Conservation (phyloP, 2,113 vertebrate genomes). For the Eulemur rufifrons region DNA sequence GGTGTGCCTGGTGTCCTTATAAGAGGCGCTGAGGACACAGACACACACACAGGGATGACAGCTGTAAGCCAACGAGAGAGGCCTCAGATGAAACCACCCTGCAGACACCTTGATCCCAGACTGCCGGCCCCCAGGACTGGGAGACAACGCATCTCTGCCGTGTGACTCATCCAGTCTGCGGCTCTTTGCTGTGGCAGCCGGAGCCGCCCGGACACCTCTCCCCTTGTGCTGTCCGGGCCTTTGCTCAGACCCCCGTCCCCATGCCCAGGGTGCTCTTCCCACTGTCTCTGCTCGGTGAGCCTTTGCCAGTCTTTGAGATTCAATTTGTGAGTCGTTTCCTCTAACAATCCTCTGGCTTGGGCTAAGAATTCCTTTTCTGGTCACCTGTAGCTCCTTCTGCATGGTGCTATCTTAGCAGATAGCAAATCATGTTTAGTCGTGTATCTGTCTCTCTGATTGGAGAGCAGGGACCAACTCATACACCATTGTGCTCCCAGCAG, state of each 20-base stretch:
- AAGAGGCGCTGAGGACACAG: background rate
- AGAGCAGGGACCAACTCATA: background rate
- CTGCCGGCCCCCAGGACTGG: background rate
- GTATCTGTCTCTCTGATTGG: too few species aligned
- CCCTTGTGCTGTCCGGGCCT: accelerated
- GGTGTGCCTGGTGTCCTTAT: background rate
- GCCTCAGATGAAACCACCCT: background rate
- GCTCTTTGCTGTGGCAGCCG: too few species aligned
- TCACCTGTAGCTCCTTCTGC: too few species aligned
- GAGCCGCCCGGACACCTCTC: accelerated
- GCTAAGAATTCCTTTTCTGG: background rate
- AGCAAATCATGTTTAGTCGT: background rate
- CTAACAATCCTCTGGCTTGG: background rate
- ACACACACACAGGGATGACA: background rate
- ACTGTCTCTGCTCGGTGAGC: too few species aligned
- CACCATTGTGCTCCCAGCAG: background rate
- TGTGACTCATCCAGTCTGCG: background rate
- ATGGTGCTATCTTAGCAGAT: accelerated
- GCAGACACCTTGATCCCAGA: background rate
- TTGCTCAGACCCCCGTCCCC: accelerated
- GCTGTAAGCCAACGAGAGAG: background rate
- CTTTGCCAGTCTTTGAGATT: background rate
- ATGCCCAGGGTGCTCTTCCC: too few species aligned
- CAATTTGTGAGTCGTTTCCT: background rate
- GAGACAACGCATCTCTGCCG: background rate